phyloP scores from a whole-genome alignment of 35 echinoderm and acorn worm genomes.

The Apostichopus parvimensis region DNA sequence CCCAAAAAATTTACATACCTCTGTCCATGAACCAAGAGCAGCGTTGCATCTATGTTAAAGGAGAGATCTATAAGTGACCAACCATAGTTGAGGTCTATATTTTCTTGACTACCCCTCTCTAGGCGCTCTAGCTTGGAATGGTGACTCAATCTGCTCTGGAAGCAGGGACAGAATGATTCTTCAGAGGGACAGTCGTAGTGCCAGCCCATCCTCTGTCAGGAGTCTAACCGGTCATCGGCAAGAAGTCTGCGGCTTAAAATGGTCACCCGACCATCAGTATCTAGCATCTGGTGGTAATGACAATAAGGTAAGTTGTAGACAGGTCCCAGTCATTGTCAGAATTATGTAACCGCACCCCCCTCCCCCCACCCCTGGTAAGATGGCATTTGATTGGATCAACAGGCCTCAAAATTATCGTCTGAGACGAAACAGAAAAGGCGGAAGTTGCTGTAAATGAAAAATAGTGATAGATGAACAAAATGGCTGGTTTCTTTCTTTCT shows the following conservation, averaged over 20 bases:
- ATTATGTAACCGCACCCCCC: too few species aligned
- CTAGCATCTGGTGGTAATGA: slow-evolving; percentile 97
- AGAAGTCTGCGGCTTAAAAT: slow-evolving; percentile 97
- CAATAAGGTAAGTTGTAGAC: slow-evolving; percentile 71
- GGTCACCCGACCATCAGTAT: slow-evolving; percentile 98
- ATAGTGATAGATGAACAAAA: too few species aligned
- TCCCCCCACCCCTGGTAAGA: too few species aligned
- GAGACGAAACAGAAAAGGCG: too few species aligned
- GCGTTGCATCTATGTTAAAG: too few species aligned
- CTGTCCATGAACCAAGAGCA: too few species aligned
- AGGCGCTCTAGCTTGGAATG: slow-evolving; percentile 98
- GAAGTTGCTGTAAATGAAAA: too few species aligned
- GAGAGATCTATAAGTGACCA: background rate
- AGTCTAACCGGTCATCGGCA: slow-evolving; percentile 83
- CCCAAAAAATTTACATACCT: too few species aligned
- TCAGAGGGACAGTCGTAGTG: slow-evolving; percentile 82
- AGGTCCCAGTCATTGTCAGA: too few species aligned
- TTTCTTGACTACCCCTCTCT: background rate
- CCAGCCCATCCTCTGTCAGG: slow-evolving; percentile 57
- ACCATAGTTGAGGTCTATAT: background rate
- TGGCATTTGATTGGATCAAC: too few species aligned
- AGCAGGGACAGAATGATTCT: slow-evolving; percentile 95
- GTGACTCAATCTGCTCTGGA: slow-evolving; percentile 86
- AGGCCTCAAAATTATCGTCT: too few species aligned
- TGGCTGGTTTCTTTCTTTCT: too few species aligned